Evolutionary conservation across 2,113 vertebrate genomes (phyloP), one percentile per base, ranked within the genome.

Genomic region (Embiotoca jacksoni): DNA sequence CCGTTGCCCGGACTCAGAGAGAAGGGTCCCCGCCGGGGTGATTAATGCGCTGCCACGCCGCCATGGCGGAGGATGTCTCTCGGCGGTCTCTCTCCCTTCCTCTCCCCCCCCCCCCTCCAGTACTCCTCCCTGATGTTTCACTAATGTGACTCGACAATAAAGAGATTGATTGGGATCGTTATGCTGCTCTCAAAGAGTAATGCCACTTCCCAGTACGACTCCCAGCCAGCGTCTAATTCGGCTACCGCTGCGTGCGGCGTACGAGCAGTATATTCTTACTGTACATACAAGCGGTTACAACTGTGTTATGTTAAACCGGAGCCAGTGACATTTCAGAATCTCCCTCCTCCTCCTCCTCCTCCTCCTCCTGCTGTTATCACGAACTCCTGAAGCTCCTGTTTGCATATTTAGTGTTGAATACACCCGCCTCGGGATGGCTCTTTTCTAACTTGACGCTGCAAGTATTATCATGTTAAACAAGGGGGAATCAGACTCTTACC

Each of bases 121-220:
- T 82, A 64, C 90, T 90, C 85, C 91, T 91, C 93, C 83, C 94
- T 93, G 93, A 94, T 94, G 94, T 93, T 90, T 91, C 92, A 93
- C 92, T 94, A 94, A 90, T 95, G 93, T 91, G 93, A 90, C 54
- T 77, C 79, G 82, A 92, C 93, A 92, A 92, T 88, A 92, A 90
- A 91, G 93, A 96, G 95, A 96, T 95, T 92, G 94, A 96, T 96
- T 93, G 93, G 81, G 87, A 91, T 93, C 91, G 92, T 91, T 94
- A 94, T 90, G 94, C 93, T 88, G 92, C 91, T 94, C 92, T 89
- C 91, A 94, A 94, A 94, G 94, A 94, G 93, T 94, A 94, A 94
- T 94, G 91, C 81, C 92, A 89, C 92, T 83, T 91, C 92, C 86
- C 92, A 91, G 92, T 93, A 59, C 62, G 87, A 93, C 92, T 23